Evolutionary conservation across 2,113 vertebrate species (phyloP).

Genomic region (Nothobranchius kuhntae): DNA sequence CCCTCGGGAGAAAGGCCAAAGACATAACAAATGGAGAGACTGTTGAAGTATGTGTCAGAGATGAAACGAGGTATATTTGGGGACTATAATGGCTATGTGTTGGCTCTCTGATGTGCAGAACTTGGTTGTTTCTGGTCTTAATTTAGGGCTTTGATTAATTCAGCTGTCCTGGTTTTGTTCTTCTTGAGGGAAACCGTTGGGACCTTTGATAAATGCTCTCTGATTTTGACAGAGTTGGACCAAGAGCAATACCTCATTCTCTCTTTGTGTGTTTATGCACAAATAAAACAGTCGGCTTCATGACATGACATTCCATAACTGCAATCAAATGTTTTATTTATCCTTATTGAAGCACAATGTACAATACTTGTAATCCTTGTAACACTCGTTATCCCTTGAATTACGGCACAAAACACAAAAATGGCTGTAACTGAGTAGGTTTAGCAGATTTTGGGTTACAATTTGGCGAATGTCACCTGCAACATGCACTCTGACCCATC

Average conservation of each 20-base stretch:
- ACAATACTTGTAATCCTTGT: conserved; percentile 15
- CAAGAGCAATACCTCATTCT: conserved; percentile 46
- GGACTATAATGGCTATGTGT: conserved; percentile 52
- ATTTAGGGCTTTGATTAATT: conserved; percentile 63
- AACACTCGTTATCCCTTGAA: too few relatives aligned
- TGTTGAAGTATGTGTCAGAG: conserved; percentile 69
- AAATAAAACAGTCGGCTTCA: conserved; percentile 63
- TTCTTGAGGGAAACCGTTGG: conserved; percentile 37
- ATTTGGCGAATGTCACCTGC: too few relatives aligned
- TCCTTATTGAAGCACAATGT: conserved; percentile 22
- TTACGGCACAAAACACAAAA: too few relatives aligned
- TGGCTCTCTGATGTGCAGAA: conserved; percentile 60
- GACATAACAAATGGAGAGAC: conserved; percentile 71
- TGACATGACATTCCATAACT: conserved; percentile 60
- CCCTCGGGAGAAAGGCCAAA: conserved; percentile 52
- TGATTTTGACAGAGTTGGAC: conserved; percentile 65
- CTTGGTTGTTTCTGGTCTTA: conserved; percentile 63
- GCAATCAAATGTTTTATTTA: conserved; percentile 53
- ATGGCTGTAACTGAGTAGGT: too few relatives aligned
- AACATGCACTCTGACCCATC: too few relatives aligned
- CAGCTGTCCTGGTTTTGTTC: conserved; percentile 58
- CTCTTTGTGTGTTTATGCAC: conserved; percentile 60
- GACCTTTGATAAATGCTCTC: conserved; percentile 62
- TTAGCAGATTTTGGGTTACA: too few relatives aligned
- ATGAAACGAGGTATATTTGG: conserved; percentile 68